Evolutionary conservation across 2,797 vertebrate genomes (phyloP).

Genomic region (Microcaecilia unicolor): DNA sequence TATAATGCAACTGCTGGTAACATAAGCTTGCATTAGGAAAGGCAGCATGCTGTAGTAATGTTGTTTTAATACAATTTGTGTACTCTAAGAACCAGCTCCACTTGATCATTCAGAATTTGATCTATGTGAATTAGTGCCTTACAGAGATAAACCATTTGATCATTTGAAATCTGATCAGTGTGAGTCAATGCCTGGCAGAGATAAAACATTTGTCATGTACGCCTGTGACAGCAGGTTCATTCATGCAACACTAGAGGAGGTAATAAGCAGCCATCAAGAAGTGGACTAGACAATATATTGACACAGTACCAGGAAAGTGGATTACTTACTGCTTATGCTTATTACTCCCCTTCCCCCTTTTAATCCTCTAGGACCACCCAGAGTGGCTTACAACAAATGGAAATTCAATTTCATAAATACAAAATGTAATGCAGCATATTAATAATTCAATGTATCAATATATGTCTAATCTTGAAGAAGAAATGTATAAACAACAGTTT

Average conservation of each 20-base stretch:
- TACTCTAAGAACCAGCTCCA: constrained; percentile 49
- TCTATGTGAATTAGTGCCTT: constrained; percentile 55
- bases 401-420: too few species aligned
- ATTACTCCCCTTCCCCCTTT: too few species aligned
- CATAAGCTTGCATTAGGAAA: constrained; percentile 44
- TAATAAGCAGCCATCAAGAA: constrained; percentile 22
- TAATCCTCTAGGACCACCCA: too few species aligned
- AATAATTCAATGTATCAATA: too few species aligned
- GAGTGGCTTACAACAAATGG: too few species aligned
- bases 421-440: too few species aligned
- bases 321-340: too few species aligned
- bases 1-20: constrained; percentile 54
- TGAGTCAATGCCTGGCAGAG: constrained; percentile 18
- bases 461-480: too few species aligned
- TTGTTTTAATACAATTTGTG: constrained; percentile 62
- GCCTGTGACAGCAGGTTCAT: constrained; percentile 23
- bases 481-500: too few species aligned
- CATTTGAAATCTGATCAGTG: constrained; percentile 54
- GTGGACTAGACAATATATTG: constrained; percentile 9
- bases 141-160: constrained; percentile 57
- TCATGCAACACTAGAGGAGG: constrained; percentile 11
- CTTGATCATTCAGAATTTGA: constrained; percentile 51
- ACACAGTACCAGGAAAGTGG: too few species aligned
- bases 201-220: constrained; percentile 42
- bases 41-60: constrained; percentile 53